These are phyloP conservation scores for Habroteleia sp. DNA, from an alignment of 2,888 invertebrate species.

Conservation along the genomic window DNA sequence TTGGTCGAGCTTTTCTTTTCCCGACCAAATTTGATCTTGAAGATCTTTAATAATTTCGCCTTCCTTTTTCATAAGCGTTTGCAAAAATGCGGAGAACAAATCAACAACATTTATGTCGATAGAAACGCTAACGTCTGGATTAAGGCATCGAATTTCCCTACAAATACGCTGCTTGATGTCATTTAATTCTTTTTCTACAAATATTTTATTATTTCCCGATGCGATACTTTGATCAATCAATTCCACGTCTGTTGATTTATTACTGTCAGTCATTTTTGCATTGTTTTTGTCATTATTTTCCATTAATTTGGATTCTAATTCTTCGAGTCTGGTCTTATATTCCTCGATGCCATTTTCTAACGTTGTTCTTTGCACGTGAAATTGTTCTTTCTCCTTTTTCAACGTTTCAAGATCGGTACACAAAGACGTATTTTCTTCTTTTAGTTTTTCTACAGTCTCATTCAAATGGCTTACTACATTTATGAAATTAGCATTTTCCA, in stretches of 20 bases:
- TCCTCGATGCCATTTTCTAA: conserved; percentile 62
- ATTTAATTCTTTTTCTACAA: conserved; percentile 60
- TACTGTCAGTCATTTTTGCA: conserved; percentile 77
- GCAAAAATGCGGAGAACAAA: conserved; percentile 71
- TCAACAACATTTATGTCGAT: conserved; percentile 67
- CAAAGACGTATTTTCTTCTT: conserved; percentile 4
- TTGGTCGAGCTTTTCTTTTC: conserved; percentile 69
- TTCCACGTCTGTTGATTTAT: conserved; percentile 62
- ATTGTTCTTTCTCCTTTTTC: conserved; percentile 42
- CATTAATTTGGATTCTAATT: conserved; percentile 74
- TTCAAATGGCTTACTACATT: conserved; percentile 36
- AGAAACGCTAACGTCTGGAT: conserved; percentile 60
- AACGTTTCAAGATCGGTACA: conserved; percentile 23
- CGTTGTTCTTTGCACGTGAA: no score
- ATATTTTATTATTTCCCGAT: not conserved
- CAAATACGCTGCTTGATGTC: conserved; percentile 65
- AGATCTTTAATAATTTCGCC: conserved; percentile 71
- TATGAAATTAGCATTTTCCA: conserved; percentile 66
- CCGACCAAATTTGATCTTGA: conserved; percentile 65
- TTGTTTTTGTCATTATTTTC: conserved; percentile 75
- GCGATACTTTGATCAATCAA: conserved; percentile 10
- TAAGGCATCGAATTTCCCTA: conserved; percentile 72
- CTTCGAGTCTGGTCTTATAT: conserved; percentile 72
- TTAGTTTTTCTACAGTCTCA: conserved; percentile 29
- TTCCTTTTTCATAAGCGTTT: conserved; percentile 73